Evolutionary conservation across 2,113 vertebrate species (phyloP), one percentile per base, ranked within the genome.

Genomic region (Coptodon rendalli): DNA sequence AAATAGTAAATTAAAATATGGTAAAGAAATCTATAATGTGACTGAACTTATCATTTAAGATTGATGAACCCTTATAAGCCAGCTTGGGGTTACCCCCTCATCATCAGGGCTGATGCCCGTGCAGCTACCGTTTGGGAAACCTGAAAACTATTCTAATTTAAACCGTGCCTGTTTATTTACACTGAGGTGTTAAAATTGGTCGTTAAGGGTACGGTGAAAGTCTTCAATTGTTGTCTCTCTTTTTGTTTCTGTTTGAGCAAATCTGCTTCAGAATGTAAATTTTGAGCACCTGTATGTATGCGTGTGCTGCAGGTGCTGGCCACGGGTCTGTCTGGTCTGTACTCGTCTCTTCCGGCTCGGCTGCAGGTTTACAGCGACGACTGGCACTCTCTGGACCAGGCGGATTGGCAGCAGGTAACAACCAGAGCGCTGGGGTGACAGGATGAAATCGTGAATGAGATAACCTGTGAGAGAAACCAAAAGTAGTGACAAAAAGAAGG

Each of bases 261-360:
- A 27, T 66, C 86, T 68, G 6, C 40, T 12, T 29, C 29, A 79
- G 54, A 84, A 89, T 89, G 81, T 89, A 34, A 89, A 88, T 80
- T 83, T 29, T 24, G 22, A 29, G 40, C 82, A n/a, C 68, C 57
- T 84, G 38, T 40, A 43, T 86, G 71, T 76, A 24, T 0, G 40
- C 48, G 24, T 76, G 17, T 78, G 14, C 9, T 40, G 6, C 89
- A 99, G 98, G 98, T 99, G n/a, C 92, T 99, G 86, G 98, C 98
- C 85, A 99, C 98, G 1, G 98, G 98, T 83, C 96, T 99, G 73
- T 99, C 98, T 45, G 98, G 98, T 40, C 96, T 99, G 79, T 99
- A 99, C 95, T 99, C 98, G 1, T 98, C 98, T 57, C 96, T 99
- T 86, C 98, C 98, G 2, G 96, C 98, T 19, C 97, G 97, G 90